Evolutionary conservation across 2,113 vertebrate genomes (phyloP), one percentile per base, ranked within the genome.

Genomic region (Saguinus midas): DNA sequence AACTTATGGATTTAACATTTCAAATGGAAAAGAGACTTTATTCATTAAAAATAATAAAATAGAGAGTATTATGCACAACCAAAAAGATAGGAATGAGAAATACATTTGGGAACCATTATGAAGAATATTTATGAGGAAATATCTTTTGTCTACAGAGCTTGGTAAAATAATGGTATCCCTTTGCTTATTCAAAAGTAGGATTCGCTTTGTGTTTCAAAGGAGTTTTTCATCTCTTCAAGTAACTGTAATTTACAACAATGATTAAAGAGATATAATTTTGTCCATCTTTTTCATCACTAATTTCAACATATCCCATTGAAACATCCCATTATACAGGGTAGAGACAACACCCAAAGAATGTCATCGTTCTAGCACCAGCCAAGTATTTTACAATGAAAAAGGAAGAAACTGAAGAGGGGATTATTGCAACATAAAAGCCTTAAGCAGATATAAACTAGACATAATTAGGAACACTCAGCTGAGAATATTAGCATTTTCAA

Each of bases 381-480:
- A 88, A 82, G 37, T 83, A 29, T 80, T 55, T 83, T 83, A 83
- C 21, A 91, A 70, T 72, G 12, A 43, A 76, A 91, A 91, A 75
- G 3, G n/a, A 82, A 94, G 23, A 87, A 88, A 97, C 61, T 79
- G 18, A 95, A 88, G 73, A 93, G 32, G 17, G n/a, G 40, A 83
- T 97, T 96, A 87, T 57, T 83, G 48, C 55, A 94, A 83, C 43
- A 94, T 93, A 89, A 94, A 98, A 96, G 27, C 55, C 73, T 45
- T 88, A 86, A 96, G 96, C 68, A 96, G 94, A 97, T 93, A 89
- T 87, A 93, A 96, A 95, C 95, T 91, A 48, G 86, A 76, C 37
- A 92, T 90, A 89, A 97, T 95, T 94, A 91, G 55, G 50, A 94
- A 89, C 58, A 96, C 27, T 95, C 82, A 93, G n/a, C 50, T 83